Conservation (phyloP, 2,113 vertebrate species). For the Peromyscus californicus region DNA sequence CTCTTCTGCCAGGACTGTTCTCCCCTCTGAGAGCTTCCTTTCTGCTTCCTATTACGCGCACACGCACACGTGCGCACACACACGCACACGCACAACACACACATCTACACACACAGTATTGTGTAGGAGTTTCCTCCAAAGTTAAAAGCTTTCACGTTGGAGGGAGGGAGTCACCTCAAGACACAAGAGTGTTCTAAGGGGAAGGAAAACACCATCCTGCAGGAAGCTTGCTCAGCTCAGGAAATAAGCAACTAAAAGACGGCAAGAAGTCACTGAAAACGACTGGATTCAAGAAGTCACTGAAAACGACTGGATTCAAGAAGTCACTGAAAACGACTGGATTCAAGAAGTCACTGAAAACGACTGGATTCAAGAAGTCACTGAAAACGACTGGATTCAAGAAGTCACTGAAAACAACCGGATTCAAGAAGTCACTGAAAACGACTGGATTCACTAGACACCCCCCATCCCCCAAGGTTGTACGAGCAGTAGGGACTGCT, state of each 20-base stretch:
- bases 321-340: background rate
- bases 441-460: background rate
- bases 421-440: too few species aligned
- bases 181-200: background rate
- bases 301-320: background rate
- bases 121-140: background rate
- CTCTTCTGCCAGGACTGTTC: background rate
- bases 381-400: too few species aligned
- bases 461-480: background rate
- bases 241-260: background rate
- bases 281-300: background rate
- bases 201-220: background rate
- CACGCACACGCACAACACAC: background rate
- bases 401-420: background rate
- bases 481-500: background rate
- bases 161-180: background rate
- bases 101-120: background rate
- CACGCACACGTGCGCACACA: background rate
- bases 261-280: background rate
- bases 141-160: background rate
- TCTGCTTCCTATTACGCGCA: background rate
- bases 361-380: background rate
- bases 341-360: background rate
- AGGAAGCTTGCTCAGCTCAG: background rate
- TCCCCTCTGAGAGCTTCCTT: background rate